A percentile compares a stretch with the other conserved stretches of the same genome.
phyloP scores from a whole-genome alignment of 2,113 vertebrate genomes.

The Ornithorhynchus anatinus region DNA sequence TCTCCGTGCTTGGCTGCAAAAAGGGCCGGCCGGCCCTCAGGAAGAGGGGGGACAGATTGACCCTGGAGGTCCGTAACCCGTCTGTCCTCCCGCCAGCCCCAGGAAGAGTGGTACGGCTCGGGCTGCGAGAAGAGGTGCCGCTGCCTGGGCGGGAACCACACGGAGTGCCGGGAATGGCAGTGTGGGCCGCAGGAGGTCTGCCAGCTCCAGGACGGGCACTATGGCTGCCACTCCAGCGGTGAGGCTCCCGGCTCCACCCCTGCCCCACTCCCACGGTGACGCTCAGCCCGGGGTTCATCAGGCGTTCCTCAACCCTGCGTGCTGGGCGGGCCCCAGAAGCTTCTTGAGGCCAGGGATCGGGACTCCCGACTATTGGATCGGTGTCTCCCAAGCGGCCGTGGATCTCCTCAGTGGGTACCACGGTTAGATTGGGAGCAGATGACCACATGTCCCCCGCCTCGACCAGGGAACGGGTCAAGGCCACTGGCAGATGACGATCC shows the following conservation, averaged over 20 bases:
- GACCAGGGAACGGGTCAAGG: too few species aligned
- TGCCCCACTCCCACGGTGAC: neutral
- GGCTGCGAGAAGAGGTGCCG: slow-evolving; percentile 71
- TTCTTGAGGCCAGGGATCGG: neutral
- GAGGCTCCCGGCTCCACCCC: neutral
- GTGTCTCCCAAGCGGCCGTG: too few species aligned
- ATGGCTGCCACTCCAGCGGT: slow-evolving; percentile 72
- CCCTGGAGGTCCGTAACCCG: neutral
- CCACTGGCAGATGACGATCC: too few species aligned
- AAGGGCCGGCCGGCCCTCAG: too few species aligned
- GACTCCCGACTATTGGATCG: too few species aligned
- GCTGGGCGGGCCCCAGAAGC: neutral
- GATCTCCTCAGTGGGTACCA: too few species aligned
- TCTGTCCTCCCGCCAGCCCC: slow-evolving; percentile 47
- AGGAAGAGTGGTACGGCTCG: slow-evolving; percentile 71
- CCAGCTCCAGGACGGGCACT: slow-evolving; percentile 70
- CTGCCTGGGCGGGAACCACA: slow-evolving; percentile 63
- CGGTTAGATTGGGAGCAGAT: too few species aligned
- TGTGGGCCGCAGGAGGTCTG: slow-evolving; percentile 71
- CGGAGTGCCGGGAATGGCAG: slow-evolving; percentile 65
- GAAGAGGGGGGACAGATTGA: neutral
- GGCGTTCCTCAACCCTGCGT: neutral
- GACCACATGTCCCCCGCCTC: too few species aligned
- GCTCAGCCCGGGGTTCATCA: neutral
- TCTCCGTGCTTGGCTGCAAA: too few species aligned